Base-by-base conservation (phyloP, 2,888 invertebrate species). In the Caenorhabditis panamensis region DNA sequence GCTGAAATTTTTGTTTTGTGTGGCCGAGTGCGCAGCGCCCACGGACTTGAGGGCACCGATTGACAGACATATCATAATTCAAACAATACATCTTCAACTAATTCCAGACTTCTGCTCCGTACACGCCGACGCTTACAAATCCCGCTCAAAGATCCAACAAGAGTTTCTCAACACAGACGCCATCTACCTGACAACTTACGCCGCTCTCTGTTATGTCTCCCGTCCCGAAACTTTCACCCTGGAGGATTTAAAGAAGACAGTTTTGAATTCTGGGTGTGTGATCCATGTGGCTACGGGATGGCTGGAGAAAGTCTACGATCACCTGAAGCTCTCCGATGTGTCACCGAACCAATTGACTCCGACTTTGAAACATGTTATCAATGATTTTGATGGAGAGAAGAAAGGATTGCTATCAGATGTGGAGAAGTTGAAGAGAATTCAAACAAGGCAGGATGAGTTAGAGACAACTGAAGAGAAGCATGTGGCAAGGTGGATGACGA, bases 231-330 rank as follows among this genome's bases (percentile, higher is more conserved):
- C 64, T 0, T 75, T 64, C 56, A 71, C 69, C 24, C 20, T 80
- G 2, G 80, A 71, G 18, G 73, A 79, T 47, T 84, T 88, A 68
- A 82, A 86, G 56, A 79, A 83, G 26, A 79, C 71, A 9, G 86
- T 88, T n/a, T 58, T 86, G 24, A 67, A 71, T 11, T 71, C 82
- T 76, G 97, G 96, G 0, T 95, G 97, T 20, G 92, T 97, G 28
- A 95, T 97, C 6, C 97, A 96, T 90, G 93, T 97, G 11, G 96
- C 96, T 0, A 95, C 95, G 0, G 95, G 95, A 0, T 97, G 97
- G 97, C 93, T 97, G 2, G 94, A 95, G 41, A 96, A 97, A 90
- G 93, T 97, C 8, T 97, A 96, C 91, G 95, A 95, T 88, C 95
- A 95, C 90, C 20, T 84, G 49, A 72, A 64, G 20, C 5, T 62